phyloP scores from a whole-genome alignment of 2,797 vertebrate genomes.

The Sphenodon punctatus region DNA sequence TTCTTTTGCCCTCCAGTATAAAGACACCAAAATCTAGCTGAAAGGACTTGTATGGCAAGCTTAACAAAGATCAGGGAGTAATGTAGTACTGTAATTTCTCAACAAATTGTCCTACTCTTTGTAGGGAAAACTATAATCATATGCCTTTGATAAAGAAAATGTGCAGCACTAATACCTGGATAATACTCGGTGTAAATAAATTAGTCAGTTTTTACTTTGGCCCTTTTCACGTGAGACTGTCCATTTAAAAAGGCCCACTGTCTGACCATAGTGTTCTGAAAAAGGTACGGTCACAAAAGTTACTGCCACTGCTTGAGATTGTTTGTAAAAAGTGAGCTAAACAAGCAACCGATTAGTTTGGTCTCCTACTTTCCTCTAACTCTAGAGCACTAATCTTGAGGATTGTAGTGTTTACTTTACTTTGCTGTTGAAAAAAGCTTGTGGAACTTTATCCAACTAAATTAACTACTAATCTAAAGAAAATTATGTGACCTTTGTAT shows the following conservation, averaged over 20 bases:
- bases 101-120: slow-evolving; percentile 12
- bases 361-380: slow-evolving; percentile 1
- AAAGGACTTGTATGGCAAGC: slow-evolving; percentile 66
- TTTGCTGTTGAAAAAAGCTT: slow-evolving; percentile 15
- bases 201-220: not conserved
- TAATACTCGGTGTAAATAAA: not conserved
- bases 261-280: not conserved
- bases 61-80: not conserved
- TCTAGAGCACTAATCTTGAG: too few species aligned
- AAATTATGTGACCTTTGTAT: not conserved
- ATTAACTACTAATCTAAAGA: not conserved
- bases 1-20: slow-evolving; percentile 82
- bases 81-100: slow-evolving; percentile 28
- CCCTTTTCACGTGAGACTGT: too few species aligned
- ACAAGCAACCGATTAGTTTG: not conserved
- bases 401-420: slow-evolving; percentile 1
- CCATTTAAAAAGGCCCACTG: not conserved
- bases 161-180: not conserved
- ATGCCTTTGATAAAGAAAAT: not conserved
- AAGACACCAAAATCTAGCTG: slow-evolving; percentile 73
- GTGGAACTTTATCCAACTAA: not conserved
- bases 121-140: not conserved
- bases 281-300: slow-evolving; percentile 6
- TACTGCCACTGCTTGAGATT: not conserved
- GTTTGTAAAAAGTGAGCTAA: slow-evolving; percentile 15